Evolutionary conservation across 2,888 invertebrate species (phyloP).

Genomic region (Villa cingulata): DNA sequence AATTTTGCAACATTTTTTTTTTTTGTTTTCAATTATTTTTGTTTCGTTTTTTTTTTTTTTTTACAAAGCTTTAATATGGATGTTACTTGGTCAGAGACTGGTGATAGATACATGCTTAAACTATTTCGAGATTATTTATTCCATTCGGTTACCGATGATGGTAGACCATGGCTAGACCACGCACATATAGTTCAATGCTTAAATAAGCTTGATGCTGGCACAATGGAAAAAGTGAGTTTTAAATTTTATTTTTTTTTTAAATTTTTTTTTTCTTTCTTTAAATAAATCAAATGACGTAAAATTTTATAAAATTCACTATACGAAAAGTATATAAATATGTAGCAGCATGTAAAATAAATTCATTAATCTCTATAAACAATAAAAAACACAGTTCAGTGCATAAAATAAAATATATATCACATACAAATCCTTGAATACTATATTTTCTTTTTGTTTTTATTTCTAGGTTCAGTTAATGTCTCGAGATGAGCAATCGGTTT

Average conservation of each 20-base stretch:
- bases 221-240: conserved; percentile 55
- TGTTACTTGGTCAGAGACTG: conserved; percentile 93
- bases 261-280: no score
- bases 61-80: conserved; percentile 69
- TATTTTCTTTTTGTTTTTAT: no score
- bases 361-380: no score
- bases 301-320: no score
- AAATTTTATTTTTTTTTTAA: not conserved
- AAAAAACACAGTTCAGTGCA: no score
- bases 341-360: no score
- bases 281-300: no score
- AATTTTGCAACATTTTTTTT: not conserved
- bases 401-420: no score
- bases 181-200: conserved; percentile 87
- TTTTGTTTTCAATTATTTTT: not conserved
- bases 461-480: conserved; percentile 87
- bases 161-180: conserved; percentile 91
- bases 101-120: conserved; percentile 95
- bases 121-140: conserved; percentile 95
- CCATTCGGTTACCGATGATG: conserved; percentile 86
- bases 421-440: no score
- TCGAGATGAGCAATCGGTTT: conserved; percentile 88
- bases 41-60: not conserved
- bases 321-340: no score
- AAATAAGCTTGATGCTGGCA: conserved; percentile 81